These are phyloP conservation scores for Meganola albula DNA, from an alignment of 2,888 invertebrate genomes.

Conservation along the genomic window DNA sequence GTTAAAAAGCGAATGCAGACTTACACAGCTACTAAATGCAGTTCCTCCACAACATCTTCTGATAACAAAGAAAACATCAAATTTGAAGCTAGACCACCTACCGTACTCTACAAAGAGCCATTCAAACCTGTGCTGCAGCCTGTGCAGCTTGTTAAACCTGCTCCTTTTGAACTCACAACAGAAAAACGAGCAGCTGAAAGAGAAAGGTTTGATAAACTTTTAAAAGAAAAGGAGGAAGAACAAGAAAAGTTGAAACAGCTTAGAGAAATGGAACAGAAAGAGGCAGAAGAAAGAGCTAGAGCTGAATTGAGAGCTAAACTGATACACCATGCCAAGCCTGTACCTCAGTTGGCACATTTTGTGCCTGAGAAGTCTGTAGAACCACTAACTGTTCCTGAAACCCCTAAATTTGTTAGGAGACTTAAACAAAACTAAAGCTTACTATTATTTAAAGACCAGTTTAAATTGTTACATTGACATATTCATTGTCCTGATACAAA, in stretches of 20 bases:
- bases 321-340: conserved; percentile 81
- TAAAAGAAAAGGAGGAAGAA: conserved; percentile 75
- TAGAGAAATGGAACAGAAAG: conserved; percentile 51
- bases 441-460: too few relatives aligned
- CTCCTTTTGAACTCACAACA: conserved; percentile 80
- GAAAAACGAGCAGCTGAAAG: conserved; percentile 80
- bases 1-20: conserved; percentile 61
- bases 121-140: conserved; percentile 78
- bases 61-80: conserved; percentile 67
- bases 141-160: conserved; percentile 56
- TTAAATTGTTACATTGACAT: too few relatives aligned
- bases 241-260: conserved; percentile 55
- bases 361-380: conserved; percentile 68
- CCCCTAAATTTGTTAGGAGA: conserved; percentile 75
- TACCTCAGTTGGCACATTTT: conserved; percentile 70
- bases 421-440: conserved; percentile 40
- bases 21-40: conserved; percentile 37
- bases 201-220: conserved; percentile 75
- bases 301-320: conserved; percentile 73
- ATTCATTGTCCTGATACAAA: too few relatives aligned
- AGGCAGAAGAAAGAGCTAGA: conserved; percentile 70
- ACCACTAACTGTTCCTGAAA: conserved; percentile 80
- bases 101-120: conserved; percentile 80
- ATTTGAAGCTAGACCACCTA: conserved; percentile 81
- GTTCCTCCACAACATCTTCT: conserved; percentile 51